Base-by-base conservation (phyloP, 2,797 vertebrate species). In the Phataginus tricuspis region DNA sequence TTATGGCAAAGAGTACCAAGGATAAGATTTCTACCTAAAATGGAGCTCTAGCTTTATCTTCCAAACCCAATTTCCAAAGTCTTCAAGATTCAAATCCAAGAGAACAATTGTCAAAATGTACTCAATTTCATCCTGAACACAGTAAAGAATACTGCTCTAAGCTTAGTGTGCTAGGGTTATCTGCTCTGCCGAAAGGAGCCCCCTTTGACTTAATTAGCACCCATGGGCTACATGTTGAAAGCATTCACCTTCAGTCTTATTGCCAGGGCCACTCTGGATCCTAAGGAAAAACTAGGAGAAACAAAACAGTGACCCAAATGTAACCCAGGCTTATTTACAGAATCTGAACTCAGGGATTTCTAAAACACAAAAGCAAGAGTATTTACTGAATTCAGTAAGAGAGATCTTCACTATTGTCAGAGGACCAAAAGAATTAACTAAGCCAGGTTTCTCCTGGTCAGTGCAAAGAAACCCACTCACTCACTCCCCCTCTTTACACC, bases 31-130 rank as follows among this genome's bases (percentile, higher is more conserved):
- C 55, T 45, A 95, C 49, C 68, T 53, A 94, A 93, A 92, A 86
- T 51, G 55, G 49, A 80, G 64, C 66, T 92, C 53, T 69, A 85
- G n/a, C 71, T 91, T 80, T 91, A 78, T 23, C 61, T 95, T 95
- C 51, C 34, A 93, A 97, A 92, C 25, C 42, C 63, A 94, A 93
- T 23, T 31, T 68, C 14, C 53, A 5, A 45, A 45, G 42, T 82
- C 66, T 91, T 90, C 29, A 93, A 94, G 92, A 95, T 86, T 91
- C 42, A 95, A 96, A 96, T 77, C 96, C 31, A 90, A 90, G 49
- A 90, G 64, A 86, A 78, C 29, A 88, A 86, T 95, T 97, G 88
- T 86, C 21, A 72, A 96, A 96, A 85, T 31, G 88, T 85, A 86
- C 27, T 66, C 8, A 80, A 85, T 83, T 95, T 95, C 91, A 94